Conservation (phyloP, 2,888 invertebrate genomes). For the Parelbella ahira region DNA sequence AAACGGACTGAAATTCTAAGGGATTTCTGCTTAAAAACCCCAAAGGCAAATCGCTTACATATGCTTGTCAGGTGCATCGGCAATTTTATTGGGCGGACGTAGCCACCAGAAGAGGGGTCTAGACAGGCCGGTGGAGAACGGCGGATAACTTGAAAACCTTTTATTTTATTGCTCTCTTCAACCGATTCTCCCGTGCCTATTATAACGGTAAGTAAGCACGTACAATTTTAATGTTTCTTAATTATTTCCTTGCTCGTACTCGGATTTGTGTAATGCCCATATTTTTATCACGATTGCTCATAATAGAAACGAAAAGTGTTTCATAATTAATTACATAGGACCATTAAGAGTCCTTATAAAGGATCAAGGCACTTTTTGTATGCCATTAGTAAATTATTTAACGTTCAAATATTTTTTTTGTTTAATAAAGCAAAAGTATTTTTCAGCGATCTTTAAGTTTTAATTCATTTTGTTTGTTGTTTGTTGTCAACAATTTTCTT, state of each 20-base stretch:
- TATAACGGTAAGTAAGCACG: conserved; percentile 29
- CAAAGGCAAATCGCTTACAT: conserved; percentile 32
- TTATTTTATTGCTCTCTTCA: conserved; percentile 36
- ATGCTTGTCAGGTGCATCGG: conserved; percentile 62
- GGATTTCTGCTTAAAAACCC: conserved; percentile 2
- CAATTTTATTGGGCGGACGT: conserved; percentile 44
- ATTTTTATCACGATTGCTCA: too few species aligned
- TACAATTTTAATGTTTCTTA: conserved; percentile 29
- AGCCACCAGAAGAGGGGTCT: conserved; percentile 39
- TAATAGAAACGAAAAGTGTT: too few species aligned
- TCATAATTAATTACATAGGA: too few species aligned
- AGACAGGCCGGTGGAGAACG: conserved; percentile 52
- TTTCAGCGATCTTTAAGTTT: too few species aligned
- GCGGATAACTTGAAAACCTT: conserved; percentile 47
- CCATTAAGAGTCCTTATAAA: too few species aligned
- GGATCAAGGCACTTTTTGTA: too few species aligned
- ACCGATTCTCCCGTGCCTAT: conserved; percentile 23
- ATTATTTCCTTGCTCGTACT: conserved; percentile 8
- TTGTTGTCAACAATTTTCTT: too few species aligned
- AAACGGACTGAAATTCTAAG: neutral
- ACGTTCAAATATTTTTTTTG: too few species aligned
- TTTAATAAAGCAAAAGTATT: too few species aligned
- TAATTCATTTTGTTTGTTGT: too few species aligned
- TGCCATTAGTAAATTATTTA: too few species aligned
- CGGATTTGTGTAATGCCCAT: conserved; percentile 7